A percentile compares a stretch with the other conserved stretches of the same genome.
Conservation (phyloP, 1,140 invertebrate species). For the Diorhabda sublineata region DNA sequence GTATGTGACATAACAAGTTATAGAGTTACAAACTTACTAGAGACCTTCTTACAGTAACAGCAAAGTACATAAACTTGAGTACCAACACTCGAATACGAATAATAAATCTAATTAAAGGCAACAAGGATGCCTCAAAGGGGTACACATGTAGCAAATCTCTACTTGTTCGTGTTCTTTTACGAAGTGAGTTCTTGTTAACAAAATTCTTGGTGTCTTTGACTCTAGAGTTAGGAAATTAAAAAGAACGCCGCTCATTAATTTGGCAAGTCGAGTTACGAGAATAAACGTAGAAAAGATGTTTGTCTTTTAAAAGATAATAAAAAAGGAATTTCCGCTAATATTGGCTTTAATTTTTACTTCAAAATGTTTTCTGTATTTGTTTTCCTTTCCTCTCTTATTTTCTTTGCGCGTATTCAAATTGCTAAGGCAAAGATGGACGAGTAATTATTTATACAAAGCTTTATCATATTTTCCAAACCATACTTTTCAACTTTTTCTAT, state of each 20-base stretch:
- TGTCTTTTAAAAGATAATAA: neutral
- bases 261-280: neutral
- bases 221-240: neutral
- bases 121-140: neutral
- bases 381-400: no score
- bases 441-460: no score
- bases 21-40: neutral
- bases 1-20: no score
- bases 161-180: neutral
- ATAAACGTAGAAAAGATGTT: neutral
- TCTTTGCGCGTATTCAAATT: no score
- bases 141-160: neutral
- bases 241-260: neutral
- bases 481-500: neutral
- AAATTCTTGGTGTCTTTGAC: neutral
- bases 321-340: neutral
- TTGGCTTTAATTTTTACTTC: no score
- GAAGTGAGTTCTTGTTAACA: neutral
- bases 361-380: no score
- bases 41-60: neutral
- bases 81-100: conserved; percentile 1
- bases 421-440: no score
- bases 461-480: no score
- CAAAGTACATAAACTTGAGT: neutral
- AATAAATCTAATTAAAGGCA: conserved; percentile 20